phyloP scores from a whole-genome alignment of 2,113 vertebrate genomes.

The Pleuronectes platessa region DNA sequence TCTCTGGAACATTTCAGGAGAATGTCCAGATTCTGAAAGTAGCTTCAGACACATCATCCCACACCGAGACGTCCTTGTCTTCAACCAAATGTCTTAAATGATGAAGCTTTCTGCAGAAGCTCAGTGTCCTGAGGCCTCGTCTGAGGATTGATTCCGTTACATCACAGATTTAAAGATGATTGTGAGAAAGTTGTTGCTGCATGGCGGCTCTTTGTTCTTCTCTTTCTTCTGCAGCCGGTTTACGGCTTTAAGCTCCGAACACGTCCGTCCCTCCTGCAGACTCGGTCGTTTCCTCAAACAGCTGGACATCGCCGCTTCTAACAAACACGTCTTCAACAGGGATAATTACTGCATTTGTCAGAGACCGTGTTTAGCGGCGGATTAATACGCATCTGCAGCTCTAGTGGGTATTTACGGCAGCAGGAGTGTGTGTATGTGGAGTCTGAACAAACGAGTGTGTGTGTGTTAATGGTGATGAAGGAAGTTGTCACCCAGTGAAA shows the following conservation, averaged over 20 bases:
- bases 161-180: too few species aligned
- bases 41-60: too few species aligned
- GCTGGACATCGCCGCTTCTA: not conserved
- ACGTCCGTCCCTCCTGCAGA: not conserved
- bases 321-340: not conserved
- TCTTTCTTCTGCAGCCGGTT: not conserved
- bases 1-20: too few species aligned
- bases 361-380: not conserved
- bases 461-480: not conserved
- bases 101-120: too few species aligned
- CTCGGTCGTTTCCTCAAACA: not conserved
- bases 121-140: too few species aligned
- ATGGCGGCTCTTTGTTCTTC: too few species aligned
- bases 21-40: not conserved
- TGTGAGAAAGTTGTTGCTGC: too few species aligned
- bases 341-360: constrained; percentile 1
- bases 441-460: not conserved
- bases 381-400: not conserved
- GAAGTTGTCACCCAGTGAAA: not conserved
- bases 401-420: not conserved
- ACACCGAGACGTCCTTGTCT: too few species aligned
- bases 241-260: not conserved
- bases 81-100: too few species aligned
- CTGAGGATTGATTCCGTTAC: too few species aligned
- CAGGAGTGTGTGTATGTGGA: not conserved